Percentiles rank a stretch among this genome's conserved stretches.
These are phyloP conservation scores for Frieseomelitta varia DNA, from an alignment of 1,140 invertebrate genomes.

Conservation along the genomic window DNA sequence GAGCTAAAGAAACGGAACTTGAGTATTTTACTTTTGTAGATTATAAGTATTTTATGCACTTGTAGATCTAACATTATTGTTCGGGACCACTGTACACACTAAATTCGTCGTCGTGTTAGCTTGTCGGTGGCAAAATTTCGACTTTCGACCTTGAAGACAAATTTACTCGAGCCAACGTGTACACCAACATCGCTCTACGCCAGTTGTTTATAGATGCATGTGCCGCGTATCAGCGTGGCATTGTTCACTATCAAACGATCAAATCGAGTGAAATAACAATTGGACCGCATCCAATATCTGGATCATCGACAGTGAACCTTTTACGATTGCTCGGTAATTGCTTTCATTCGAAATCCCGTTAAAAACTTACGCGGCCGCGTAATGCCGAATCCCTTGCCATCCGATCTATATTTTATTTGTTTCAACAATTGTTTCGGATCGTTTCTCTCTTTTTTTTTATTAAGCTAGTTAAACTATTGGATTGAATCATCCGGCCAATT, in stretches of 20 bases:
- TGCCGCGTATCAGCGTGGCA: background rate
- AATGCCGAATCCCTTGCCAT: background rate
- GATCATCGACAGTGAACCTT: background rate
- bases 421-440: no score
- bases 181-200: background rate
- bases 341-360: background rate
- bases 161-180: background rate
- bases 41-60: no score
- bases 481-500: background rate
- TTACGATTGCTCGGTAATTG: background rate
- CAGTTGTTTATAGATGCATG: background rate
- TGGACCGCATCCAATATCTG: background rate
- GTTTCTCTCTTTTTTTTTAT: no score
- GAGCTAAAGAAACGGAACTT: no score
- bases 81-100: no score
- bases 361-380: background rate
- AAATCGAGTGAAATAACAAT: background rate
- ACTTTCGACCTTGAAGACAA: background rate
- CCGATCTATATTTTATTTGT: background rate
- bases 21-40: no score
- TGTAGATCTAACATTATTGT: no score
- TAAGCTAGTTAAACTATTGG: background rate
- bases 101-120: background rate
- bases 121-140: background rate
- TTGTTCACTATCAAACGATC: background rate